Evolutionary conservation across 1,140 invertebrate species (phyloP).

Genomic region (Scaptomyza pallida): DNA sequence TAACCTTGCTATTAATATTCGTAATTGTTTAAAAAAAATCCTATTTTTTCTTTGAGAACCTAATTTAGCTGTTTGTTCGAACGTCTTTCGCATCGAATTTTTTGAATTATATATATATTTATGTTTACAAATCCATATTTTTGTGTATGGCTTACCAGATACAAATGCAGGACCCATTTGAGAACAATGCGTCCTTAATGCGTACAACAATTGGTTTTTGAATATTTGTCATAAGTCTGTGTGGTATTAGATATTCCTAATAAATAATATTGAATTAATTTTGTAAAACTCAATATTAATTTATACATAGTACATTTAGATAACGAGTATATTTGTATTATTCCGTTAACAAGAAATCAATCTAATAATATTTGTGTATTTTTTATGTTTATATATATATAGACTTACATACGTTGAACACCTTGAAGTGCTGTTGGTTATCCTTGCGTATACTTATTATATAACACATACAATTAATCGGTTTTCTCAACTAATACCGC

Average conservation of each 20-base stretch:
- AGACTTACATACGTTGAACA: conserved; percentile 26
- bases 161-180: conserved; percentile 25
- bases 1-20: conserved; percentile 6
- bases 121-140: conserved; percentile 5
- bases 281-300: conserved; percentile 22
- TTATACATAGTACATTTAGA: conserved; percentile 22
- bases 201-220: conserved; percentile 23
- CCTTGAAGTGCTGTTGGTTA: conserved; percentile 35
- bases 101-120: conserved; percentile 10
- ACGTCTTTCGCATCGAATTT: background rate
- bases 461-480: conserved; percentile 15
- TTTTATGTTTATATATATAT: no score
- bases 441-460: conserved; percentile 35
- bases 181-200: conserved; percentile 17
- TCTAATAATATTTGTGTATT: conserved; percentile 18
- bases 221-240: conserved; percentile 35
- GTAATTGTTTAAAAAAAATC: background rate
- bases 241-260: conserved; percentile 20
- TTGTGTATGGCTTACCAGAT: conserved; percentile 28
- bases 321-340: conserved; percentile 21
- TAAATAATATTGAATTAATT: conserved; percentile 28
- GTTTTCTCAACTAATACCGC: background rate
- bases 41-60: conserved; percentile 4
- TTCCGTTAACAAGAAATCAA: conserved; percentile 15
- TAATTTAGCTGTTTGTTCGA: background rate